These are phyloP conservation scores for Chaetops frenatus DNA, from an alignment of 2,113 vertebrate species.

Conservation along the genomic window DNA sequence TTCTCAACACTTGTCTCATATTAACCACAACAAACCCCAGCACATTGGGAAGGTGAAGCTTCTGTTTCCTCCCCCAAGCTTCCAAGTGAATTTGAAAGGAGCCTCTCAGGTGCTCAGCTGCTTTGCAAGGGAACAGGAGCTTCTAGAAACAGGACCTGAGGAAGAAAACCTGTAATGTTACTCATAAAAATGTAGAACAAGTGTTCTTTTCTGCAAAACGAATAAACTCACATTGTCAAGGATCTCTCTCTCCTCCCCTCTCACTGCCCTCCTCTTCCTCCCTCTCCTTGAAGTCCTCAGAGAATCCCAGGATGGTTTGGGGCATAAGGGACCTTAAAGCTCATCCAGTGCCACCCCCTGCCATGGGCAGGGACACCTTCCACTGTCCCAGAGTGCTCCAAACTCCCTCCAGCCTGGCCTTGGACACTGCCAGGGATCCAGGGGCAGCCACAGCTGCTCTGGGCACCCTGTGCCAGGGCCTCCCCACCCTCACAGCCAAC, in stretches of 20 bases:
- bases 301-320: not conserved
- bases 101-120: not conserved
- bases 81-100: not conserved
- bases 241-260: not conserved
- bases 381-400: not conserved
- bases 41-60: not conserved
- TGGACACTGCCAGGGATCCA: not conserved
- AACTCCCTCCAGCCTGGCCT: not conserved
- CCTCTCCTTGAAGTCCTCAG: not conserved
- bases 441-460: not conserved
- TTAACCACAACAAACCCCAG: not conserved
- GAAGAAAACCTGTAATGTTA: slow-evolving; percentile 10
- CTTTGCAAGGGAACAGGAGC: not conserved
- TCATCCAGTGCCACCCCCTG: rapidly evolving
- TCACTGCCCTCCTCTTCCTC: not conserved
- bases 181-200: slow-evolving; percentile 52
- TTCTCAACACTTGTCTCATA: not conserved
- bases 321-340: rapidly evolving
- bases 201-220: slow-evolving; percentile 69
- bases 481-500: rapidly evolving
- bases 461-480: not conserved
- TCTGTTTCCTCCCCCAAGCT: not conserved
- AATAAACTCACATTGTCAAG: slow-evolving; percentile 40
- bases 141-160: not conserved
- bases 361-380: not conserved